A percentile compares a stretch with the other conserved stretches of the same genome.
phyloP scores from a whole-genome alignment of 2,113 vertebrate genomes.

The Chaetorhynchus papuensis region DNA sequence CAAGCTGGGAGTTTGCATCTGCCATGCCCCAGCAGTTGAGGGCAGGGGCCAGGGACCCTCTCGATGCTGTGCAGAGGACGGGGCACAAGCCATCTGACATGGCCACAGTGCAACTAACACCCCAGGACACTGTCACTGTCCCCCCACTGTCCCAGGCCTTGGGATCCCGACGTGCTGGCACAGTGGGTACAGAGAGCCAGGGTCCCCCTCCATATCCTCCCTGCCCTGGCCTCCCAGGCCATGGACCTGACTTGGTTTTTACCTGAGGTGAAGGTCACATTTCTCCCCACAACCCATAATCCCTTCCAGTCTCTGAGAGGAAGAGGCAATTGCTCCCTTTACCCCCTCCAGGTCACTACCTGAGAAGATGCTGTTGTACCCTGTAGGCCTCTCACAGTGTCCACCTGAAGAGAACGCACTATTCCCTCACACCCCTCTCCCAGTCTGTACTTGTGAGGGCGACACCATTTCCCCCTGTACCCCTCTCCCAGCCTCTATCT shows the following conservation, averaged over 20 bases:
- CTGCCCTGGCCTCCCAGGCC: accelerated
- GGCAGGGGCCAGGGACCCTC: neutral
- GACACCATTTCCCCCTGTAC: too few relatives aligned
- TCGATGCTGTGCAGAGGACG: accelerated
- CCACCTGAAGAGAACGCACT: neutral
- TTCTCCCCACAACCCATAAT: accelerated
- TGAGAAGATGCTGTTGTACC: neutral
- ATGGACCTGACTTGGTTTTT: accelerated
- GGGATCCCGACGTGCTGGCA: accelerated
- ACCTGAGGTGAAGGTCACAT: neutral
- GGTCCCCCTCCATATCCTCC: neutral
- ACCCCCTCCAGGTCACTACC: neutral
- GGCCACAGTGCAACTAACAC: accelerated
- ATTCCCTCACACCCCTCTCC: neutral
- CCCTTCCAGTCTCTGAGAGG: neutral
- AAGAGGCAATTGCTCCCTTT: neutral
- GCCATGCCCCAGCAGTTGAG: neutral
- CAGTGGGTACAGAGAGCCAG: neutral
- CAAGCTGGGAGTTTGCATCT: neutral
- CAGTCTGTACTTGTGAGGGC: too few relatives aligned
- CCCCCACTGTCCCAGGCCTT: neutral
- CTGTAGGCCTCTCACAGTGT: neutral
- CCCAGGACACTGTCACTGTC: neutral
- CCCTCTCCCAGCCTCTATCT: neutral
- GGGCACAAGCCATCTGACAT: neutral